Evolutionary conservation across 2,888 invertebrate species (phyloP).

Genomic region (Xylophagus ater): DNA sequence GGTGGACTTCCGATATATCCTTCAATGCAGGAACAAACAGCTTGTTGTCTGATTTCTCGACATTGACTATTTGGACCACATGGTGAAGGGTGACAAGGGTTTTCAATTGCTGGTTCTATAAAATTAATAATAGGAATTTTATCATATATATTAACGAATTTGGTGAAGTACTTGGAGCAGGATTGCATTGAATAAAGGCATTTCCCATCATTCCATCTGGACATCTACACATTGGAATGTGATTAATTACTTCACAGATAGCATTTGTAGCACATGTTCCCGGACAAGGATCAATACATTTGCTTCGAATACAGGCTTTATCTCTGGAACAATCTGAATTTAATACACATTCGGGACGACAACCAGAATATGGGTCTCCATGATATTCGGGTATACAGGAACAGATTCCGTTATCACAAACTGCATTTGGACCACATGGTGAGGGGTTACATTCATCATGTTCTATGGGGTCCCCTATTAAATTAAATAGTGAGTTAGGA

Average conservation of each 20-base stretch:
- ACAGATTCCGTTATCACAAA: conserved; percentile 50
- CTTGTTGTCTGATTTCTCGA: conserved; percentile 46
- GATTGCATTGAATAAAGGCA: conserved; percentile 61
- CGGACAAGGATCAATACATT: conserved; percentile 63
- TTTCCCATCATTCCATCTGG: conserved; percentile 49
- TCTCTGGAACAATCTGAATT: conserved; percentile 59
- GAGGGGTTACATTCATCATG: conserved; percentile 50
- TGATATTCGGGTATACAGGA: conserved; percentile 53
- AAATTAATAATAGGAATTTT: background rate
- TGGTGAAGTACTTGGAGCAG: conserved; percentile 34
- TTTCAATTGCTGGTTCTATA: conserved; percentile 34
- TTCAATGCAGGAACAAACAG: conserved; percentile 50
- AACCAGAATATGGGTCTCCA: conserved; percentile 60
- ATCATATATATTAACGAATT: too few relatives aligned
- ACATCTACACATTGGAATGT: conserved; percentile 68
- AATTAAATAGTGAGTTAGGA: background rate
- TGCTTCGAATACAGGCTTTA: conserved; percentile 57
- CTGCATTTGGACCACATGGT: conserved; percentile 54
- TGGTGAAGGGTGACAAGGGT: conserved; percentile 65
- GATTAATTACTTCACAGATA: conserved; percentile 63
- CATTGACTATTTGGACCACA: conserved; percentile 67
- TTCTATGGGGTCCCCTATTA: conserved; percentile 24
- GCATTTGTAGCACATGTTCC: conserved; percentile 68
- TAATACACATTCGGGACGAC: conserved; percentile 58
- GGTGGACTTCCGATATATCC: conserved; percentile 55